A percentile compares a stretch with the other conserved stretches of the same genome.
Conservation (phyloP, 2,888 invertebrate genomes). For the Drosophila fungiperda region DNA sequence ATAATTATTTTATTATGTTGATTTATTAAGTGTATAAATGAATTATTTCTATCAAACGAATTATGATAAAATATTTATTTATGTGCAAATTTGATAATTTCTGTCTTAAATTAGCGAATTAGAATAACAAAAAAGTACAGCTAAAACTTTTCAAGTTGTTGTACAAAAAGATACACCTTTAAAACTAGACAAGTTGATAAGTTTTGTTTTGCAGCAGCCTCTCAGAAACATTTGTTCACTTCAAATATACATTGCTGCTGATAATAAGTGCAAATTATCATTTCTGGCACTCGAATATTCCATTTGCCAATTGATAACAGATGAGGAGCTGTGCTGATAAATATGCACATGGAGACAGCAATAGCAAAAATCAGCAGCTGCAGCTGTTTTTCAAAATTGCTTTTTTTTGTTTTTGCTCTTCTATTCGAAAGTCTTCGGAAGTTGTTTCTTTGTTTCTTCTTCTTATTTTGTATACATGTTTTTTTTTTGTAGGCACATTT, state of each 20-base stretch:
- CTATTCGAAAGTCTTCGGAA: conserved; percentile 10
- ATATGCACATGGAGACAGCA: conserved; percentile 36
- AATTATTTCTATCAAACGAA: background rate
- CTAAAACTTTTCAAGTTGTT: too few relatives aligned
- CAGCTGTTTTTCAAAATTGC: background rate
- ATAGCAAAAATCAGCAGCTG: background rate
- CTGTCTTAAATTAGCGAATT: background rate
- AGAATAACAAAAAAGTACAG: background rate
- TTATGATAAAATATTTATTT: background rate
- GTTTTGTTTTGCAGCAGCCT: background rate
- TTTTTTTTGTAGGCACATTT: conserved; percentile 33
- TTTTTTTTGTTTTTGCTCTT: background rate
- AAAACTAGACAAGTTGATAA: background rate
- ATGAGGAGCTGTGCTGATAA: conserved; percentile 34
- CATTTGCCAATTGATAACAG: conserved; percentile 56
- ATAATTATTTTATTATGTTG: background rate
- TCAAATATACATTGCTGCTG: conserved; percentile 29
- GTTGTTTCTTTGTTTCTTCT: conserved; percentile 29
- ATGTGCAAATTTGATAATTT: background rate
- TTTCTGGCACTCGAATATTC: conserved; percentile 40
- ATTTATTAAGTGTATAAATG: background rate
- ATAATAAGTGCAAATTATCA: conserved; percentile 42
- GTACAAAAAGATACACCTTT: background rate
- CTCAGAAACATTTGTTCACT: conserved; percentile 32
- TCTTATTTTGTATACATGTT: background rate